Conservation (phyloP, 2,797 vertebrate species). For the Gallirallus australis region DNA sequence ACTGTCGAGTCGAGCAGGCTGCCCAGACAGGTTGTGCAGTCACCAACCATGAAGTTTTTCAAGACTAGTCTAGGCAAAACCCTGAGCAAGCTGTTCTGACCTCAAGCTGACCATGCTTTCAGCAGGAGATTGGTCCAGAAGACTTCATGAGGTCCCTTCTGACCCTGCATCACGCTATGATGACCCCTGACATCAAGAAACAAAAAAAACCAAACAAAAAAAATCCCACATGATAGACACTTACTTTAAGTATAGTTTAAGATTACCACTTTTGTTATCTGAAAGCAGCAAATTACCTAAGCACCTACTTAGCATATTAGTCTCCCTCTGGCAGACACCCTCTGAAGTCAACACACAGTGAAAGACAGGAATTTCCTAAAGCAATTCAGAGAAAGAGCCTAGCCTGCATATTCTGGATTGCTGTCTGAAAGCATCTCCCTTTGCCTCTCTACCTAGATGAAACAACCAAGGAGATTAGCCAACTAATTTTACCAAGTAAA, state of each 20-base stretch:
- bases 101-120: not conserved
- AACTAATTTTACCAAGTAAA: not conserved
- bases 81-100: not conserved
- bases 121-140: not conserved
- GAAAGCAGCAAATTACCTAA: not conserved
- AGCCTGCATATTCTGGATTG: not conserved
- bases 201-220: not conserved
- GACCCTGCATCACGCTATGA: not conserved
- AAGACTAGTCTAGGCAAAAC: not conserved
- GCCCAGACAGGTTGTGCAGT: not conserved
- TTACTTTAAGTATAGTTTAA: not conserved
- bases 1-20: not conserved
- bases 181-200: not conserved
- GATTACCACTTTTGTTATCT: not conserved
- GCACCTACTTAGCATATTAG: not conserved
- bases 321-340: not conserved
- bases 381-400: not conserved
- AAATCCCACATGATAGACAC: not conserved
- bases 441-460: not conserved
- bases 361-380: conserved; percentile 7
- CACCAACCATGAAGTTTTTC: not conserved
- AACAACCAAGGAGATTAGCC: not conserved
- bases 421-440: not conserved
- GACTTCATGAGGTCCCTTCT: not conserved
- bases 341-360: not conserved